Base-by-base conservation (phyloP, 1,140 invertebrate species). In the Coelopa frigida region DNA sequence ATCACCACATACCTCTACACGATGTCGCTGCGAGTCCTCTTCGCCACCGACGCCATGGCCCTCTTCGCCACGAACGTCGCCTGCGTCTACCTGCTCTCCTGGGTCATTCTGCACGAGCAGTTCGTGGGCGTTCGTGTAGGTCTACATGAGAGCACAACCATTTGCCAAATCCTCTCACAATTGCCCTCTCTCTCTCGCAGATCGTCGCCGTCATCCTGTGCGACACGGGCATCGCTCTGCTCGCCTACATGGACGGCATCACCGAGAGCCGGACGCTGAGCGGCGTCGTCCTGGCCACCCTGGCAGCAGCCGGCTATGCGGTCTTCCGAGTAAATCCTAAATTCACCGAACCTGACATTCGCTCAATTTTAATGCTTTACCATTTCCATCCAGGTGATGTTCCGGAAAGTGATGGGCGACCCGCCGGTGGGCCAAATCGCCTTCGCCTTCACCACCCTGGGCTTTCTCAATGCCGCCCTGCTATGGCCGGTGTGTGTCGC, bases 241-340 rank as follows among this genome's bases (percentile, higher is more conserved):
- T 95, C 48, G 92, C 91, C 7, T 96, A 96, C 57, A 94, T 95
- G 89, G 92, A 95, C 60, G 91, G 91, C 22, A 91, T 93, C 53
- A 90, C 87, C 1, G 83, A 85, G 48, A 90, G 86, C 70, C 84
- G 85, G 3, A 94, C 89, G 2, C 72, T 94, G n/a, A 86, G 83
- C 15, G 89, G 89, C 1, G 91, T 95, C 1, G 85, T 95, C n/a
- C 67, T 95, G 21, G 87, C 89, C 32, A 87, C 89, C 12, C 81
- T 85, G 18, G 86, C 91, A 36, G 89, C 89, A 36, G 88, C 89
- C 11, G 86, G 86, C 35, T 91, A 89, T 55, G 89, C 90, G 44
- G 88, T 94, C 53, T 94, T 93, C 64, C 93, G 93, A 79, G 88
- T 91, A 72, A 72, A 51, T 46, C 37, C 36, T 29, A 38, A 8